Evolutionary conservation across 2,797 vertebrate genomes (phyloP), one percentile per base, ranked within the genome.

Genomic region (Erethizon dorsatum): DNA sequence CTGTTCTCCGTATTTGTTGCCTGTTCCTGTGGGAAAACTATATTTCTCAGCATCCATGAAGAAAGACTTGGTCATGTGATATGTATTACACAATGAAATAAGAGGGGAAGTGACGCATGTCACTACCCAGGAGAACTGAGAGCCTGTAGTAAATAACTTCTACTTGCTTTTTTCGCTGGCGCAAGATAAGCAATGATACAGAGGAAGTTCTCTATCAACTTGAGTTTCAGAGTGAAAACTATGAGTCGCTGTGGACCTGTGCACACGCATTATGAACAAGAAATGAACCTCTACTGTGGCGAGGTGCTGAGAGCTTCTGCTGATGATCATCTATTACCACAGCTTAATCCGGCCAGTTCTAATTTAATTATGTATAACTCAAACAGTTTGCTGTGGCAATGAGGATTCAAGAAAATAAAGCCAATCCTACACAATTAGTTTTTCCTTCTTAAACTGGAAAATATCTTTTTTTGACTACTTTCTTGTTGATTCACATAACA

Each of bases 331-430:
- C 37, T 37, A 13, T 79, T 47, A 84, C 4, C 33, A 77, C 3
- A 33, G 47, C 8, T 41, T 75, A 56, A 52, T 5, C 75, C 54
- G 47, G 4, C 22, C 6, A 45, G 18, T 59, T 90, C 59, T 87
- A 47, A 92, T n/a, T 67, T 73, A 92, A 93, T 67, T 50, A 52
- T 33, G 4, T 4, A n/a, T 14, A 77, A 45, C 57, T 59, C 75
- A 67, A 56, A 41, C 0, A 75, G 79, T 37, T 75, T 73, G 18
- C 45, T 78, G 10, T 8, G 59, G 75, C 7, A 41, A 67, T 73
- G 75, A 61, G 63, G 47, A 85, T 41, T 78, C 57, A 82, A 14
- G 65, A 41, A 96, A 79, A 88, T 47, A 88, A 89, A 80, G 18
- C 11, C 45, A 85, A 84, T 33, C 24, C 15, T n/a, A 78, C 31